A percentile compares a stretch with the other conserved stretches of the same genome.
These are phyloP conservation scores for Callospermophilus lateralis DNA, from an alignment of 2,113 vertebrate species.

Conservation along the genomic window DNA sequence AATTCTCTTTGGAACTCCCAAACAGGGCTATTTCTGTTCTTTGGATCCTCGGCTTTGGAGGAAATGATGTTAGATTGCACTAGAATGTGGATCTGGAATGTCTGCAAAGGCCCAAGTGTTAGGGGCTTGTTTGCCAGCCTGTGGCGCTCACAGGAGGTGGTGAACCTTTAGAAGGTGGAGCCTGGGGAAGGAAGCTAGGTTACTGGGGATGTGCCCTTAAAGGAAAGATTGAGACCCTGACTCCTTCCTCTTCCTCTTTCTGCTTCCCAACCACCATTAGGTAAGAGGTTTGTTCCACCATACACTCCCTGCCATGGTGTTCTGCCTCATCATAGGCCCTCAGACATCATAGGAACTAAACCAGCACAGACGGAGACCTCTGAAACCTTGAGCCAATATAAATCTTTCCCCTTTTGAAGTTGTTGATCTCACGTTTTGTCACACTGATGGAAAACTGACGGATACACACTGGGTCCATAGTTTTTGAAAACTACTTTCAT, in stretches of 20 bases:
- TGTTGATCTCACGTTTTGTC: neutral
- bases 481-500: neutral
- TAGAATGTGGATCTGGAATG: neutral
- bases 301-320: neutral
- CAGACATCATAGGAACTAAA: neutral
- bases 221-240: neutral
- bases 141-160: neutral
- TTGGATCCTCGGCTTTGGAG: neutral
- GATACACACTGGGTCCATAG: no score
- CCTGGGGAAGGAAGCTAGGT: neutral
- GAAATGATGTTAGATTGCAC: neutral
- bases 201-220: neutral
- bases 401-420: neutral
- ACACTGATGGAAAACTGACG: neutral
- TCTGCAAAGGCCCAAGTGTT: neutral
- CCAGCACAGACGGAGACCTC: neutral
- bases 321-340: neutral
- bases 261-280: neutral
- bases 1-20: neutral
- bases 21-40: neutral
- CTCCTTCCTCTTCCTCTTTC: neutral
- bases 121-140: neutral
- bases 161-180: no score
- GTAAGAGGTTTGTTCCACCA: neutral
- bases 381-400: neutral